phyloP scores from a whole-genome alignment of 2,888 invertebrate species.

The Amaurobius ferox region DNA sequence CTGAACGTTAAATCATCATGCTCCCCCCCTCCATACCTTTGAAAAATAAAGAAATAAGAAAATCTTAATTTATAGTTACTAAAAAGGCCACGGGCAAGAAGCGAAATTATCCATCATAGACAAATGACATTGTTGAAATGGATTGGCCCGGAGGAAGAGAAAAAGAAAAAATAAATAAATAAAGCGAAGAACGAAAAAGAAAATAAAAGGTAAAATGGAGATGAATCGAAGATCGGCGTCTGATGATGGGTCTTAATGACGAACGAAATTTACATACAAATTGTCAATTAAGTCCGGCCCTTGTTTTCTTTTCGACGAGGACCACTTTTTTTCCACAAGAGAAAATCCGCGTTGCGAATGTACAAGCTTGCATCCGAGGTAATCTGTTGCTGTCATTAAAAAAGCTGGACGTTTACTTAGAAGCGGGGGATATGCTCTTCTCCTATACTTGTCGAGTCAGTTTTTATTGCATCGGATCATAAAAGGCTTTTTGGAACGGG shows the following conservation, averaged over 20 bases:
- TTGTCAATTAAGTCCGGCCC: constrained; percentile 11
- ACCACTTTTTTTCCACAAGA: background rate
- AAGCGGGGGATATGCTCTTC: background rate
- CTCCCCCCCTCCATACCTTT: constrained; percentile 3
- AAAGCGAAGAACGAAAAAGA: background rate
- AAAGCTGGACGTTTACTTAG: background rate
- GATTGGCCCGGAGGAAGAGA: constrained; percentile 9
- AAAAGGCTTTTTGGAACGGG: too few relatives aligned
- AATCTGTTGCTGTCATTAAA: background rate
- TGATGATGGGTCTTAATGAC: constrained; percentile 28
- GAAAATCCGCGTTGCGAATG: background rate
- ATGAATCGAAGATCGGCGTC: constrained; percentile 21
- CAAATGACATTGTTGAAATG: constrained; percentile 70
- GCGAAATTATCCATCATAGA: constrained; percentile 62
- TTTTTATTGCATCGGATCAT: background rate
- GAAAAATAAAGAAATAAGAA: background rate
- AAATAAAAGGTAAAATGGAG: constrained; percentile 11
- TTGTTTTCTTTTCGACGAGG: background rate
- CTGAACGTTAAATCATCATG: background rate
- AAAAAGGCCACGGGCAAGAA: constrained; percentile 17
- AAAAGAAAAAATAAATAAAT: too few relatives aligned
- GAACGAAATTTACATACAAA: constrained; percentile 19
- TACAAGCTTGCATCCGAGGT: background rate
- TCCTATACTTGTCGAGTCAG: background rate
- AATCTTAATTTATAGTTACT: constrained; percentile 58